phyloP scores from a whole-genome alignment of 2,113 vertebrate genomes.

The Pao palembangensis region DNA sequence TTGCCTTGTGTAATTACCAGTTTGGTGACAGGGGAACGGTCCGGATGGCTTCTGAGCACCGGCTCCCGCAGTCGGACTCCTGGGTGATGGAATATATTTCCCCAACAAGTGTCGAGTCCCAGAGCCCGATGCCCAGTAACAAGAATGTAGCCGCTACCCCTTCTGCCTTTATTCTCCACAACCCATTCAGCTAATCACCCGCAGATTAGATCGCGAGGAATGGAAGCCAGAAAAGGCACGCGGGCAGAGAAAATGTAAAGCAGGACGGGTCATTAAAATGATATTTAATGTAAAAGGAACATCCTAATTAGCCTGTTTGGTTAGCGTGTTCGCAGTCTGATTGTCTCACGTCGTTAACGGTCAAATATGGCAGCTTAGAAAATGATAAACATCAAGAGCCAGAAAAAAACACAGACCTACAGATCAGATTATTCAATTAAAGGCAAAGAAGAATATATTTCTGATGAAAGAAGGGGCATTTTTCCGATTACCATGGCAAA shows the following conservation, averaged over 20 bases:
- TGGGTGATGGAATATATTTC: slow-evolving; percentile 64
- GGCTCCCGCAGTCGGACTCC: slow-evolving; percentile 52
- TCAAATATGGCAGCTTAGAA: too few species aligned
- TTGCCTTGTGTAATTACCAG: slow-evolving; percentile 64
- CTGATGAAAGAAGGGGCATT: too few species aligned
- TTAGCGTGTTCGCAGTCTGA: neutral
- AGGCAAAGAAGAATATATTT: too few species aligned
- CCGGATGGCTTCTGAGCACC: slow-evolving; percentile 51
- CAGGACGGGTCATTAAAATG: slow-evolving; percentile 36
- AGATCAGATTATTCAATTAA: too few species aligned
- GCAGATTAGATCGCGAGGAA: slow-evolving; percentile 39
- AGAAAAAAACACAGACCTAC: too few species aligned
- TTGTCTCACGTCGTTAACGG: neutral
- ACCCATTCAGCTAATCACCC: slow-evolving; percentile 54
- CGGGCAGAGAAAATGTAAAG: slow-evolving; percentile 11
- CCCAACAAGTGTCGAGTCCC: slow-evolving; percentile 28
- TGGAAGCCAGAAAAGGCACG: slow-evolving; percentile 22
- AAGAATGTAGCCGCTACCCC: slow-evolving; percentile 55
- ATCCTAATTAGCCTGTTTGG: slow-evolving; percentile 43
- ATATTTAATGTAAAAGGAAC: slow-evolving; percentile 22
- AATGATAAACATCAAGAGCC: too few species aligned
- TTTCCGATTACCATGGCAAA: too few species aligned
- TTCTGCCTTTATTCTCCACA: slow-evolving; percentile 41
- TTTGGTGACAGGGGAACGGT: slow-evolving; percentile 59
- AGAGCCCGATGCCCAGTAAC: slow-evolving; percentile 52